These are phyloP conservation scores for Stegana nigrithorax DNA, from an alignment of 2,888 invertebrate species.

Conservation along the genomic window DNA sequence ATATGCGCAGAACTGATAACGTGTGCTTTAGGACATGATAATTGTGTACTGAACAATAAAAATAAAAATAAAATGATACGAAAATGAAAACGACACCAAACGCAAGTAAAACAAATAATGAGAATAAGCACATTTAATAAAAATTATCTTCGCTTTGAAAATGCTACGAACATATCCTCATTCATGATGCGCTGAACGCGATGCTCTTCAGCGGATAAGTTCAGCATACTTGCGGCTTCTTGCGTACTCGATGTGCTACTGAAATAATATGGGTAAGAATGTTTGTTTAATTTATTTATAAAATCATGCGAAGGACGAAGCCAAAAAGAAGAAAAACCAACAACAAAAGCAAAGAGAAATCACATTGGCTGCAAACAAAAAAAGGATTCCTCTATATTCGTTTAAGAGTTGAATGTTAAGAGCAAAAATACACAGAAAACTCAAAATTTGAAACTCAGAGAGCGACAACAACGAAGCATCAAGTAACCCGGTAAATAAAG, in stretches of 20 bases:
- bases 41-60: not conserved
- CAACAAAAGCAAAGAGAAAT: not conserved
- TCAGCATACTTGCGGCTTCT: slow-evolving; percentile 27
- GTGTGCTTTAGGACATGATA: not conserved
- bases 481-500: too few species aligned
- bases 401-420: too few species aligned
- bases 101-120: slow-evolving; percentile 3
- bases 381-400: not conserved
- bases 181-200: slow-evolving; percentile 44
- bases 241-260: slow-evolving; percentile 28
- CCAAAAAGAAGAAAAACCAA: not conserved
- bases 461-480: too few species aligned
- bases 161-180: slow-evolving; percentile 52
- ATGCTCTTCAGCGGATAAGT: slow-evolving; percentile 41
- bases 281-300: too few species aligned
- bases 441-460: too few species aligned
- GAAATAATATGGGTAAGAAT: too few species aligned
- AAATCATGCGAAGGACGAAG: too few species aligned
- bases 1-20: not conserved
- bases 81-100: not conserved
- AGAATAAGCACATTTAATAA: slow-evolving; percentile 6
- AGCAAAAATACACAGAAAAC: not conserved
- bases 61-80: not conserved
- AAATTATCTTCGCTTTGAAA: not conserved
- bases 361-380: too few species aligned